Percentiles rank a stretch among this genome's conserved stretches.
phyloP scores from a whole-genome alignment of 30 jellyfish, hydroid and myxozoan genomes.

The Aurelia coerulea region DNA sequence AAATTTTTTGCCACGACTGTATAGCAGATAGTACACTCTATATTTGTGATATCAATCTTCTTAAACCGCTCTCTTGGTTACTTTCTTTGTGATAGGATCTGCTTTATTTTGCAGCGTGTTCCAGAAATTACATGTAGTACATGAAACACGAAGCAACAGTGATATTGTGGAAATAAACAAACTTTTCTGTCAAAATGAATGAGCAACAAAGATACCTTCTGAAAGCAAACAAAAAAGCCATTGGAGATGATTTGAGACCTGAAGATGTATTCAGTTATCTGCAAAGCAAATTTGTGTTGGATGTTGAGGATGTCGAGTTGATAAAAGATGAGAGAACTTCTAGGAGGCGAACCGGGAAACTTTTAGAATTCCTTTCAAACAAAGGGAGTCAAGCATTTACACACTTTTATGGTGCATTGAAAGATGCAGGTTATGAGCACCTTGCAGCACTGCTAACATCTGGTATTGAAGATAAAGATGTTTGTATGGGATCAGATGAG shows the following conservation, averaged over 20 bases:
- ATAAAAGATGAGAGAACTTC: conserved; percentile 71
- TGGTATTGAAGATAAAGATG: conserved; percentile 41
- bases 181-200: conserved; percentile 38
- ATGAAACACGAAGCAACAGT: no score
- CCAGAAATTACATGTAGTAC: no score
- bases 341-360: conserved; percentile 43
- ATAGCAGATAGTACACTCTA: no score
- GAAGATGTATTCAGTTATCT: conserved; percentile 84
- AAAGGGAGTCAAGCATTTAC: conserved; percentile 63
- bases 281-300: conserved; percentile 79
- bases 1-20: no score
- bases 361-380: conserved; percentile 36
- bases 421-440: conserved; percentile 68
- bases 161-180: no score
- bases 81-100: no score
- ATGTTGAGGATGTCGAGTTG: conserved; percentile 81
- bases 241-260: conserved; percentile 62
- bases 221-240: conserved; percentile 43
- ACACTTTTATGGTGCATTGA: conserved; percentile 83
- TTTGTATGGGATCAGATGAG: conserved; percentile 28
- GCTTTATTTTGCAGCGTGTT: no score
- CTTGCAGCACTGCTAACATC: conserved; percentile 73
- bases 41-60: no score
- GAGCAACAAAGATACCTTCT: conserved; percentile 81
- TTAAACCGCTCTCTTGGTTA: no score